Percentiles rank a stretch among this genome's conserved stretches.
These are phyloP conservation scores for Ceratotherium simum DNA, from an alignment of 2,113 vertebrate species.

Conservation along the genomic window DNA sequence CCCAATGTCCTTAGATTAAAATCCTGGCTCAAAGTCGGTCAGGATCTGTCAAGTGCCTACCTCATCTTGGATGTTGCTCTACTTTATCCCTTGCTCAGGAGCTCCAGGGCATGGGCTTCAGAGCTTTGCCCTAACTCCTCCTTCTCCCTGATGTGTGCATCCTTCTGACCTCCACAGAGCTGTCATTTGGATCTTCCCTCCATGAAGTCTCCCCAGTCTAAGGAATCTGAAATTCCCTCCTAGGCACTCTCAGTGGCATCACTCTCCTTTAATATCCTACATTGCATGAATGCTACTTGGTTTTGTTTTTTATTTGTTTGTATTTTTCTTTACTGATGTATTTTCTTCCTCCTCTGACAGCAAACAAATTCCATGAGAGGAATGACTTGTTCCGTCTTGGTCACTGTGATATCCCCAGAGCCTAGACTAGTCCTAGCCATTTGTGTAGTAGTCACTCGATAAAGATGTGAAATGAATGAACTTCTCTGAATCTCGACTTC, in stretches of 20 bases:
- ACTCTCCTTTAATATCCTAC: background rate
- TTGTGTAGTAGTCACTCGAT: background rate
- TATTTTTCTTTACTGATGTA: background rate
- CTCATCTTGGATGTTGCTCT: fast-evolving
- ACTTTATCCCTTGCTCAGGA: background rate
- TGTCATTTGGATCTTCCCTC: background rate
- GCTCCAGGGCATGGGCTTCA: background rate
- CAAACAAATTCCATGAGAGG: background rate
- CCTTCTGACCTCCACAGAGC: background rate
- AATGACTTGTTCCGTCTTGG: background rate
- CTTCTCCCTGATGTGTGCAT: background rate
- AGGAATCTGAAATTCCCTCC: background rate
- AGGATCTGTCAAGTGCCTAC: background rate
- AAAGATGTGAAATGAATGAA: background rate
- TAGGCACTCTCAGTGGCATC: background rate
- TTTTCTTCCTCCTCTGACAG: background rate
- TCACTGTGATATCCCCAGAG: background rate
- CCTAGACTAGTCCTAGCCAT: background rate
- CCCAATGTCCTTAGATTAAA: background rate
- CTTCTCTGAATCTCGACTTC: background rate
- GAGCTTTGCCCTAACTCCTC: background rate
- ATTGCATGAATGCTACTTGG: background rate
- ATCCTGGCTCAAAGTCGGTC: background rate
- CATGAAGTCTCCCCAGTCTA: too few relatives aligned
- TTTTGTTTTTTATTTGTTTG: background rate